Percentiles rank a stretch among this genome's conserved stretches.
Evolutionary conservation across 2,888 invertebrate genomes (phyloP).

Genomic region (Atrina japonica): DNA sequence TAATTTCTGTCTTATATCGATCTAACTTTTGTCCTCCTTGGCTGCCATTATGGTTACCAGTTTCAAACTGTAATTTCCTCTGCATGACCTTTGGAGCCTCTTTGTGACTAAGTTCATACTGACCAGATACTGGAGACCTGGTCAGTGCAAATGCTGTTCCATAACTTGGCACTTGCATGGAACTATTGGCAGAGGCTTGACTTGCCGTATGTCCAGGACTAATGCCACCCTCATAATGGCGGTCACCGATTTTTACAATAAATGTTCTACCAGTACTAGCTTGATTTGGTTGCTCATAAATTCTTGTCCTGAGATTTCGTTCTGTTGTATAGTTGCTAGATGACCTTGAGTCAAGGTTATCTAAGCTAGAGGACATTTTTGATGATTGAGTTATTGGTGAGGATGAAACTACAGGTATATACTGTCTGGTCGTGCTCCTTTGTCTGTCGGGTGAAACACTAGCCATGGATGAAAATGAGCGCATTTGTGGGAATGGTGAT

Average conservation of each 20-base stretch:
- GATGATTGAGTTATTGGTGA: constrained; percentile 45
- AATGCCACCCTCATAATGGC: constrained; percentile 36
- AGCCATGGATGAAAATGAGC: constrained; percentile 23
- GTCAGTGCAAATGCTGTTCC: constrained; percentile 73
- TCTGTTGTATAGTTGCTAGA: constrained; percentile 53
- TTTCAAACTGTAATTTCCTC: constrained; percentile 73
- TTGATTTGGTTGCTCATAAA: constrained; percentile 56
- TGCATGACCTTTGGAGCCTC: constrained; percentile 66
- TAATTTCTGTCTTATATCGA: constrained; percentile 72
- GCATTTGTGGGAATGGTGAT: constrained; percentile 10
- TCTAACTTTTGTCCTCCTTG: constrained; percentile 48
- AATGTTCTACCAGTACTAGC: constrained; percentile 54
- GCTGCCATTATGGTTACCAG: constrained; percentile 57
- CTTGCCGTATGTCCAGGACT: constrained; percentile 26
- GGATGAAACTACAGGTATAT: constrained; percentile 66
- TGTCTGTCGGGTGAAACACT: constrained; percentile 23
- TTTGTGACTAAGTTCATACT: constrained; percentile 63
- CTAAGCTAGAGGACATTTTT: constrained; percentile 62
- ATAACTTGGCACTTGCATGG: constrained; percentile 39
- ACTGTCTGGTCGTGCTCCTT: constrained; percentile 52
- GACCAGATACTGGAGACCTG: constrained; percentile 62
- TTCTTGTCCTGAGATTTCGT: constrained; percentile 51
- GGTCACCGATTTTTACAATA: constrained; percentile 61
- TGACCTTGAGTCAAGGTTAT: constrained; percentile 59
- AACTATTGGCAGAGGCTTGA: constrained; percentile 8